Conservation (phyloP, 2,888 invertebrate species). For the Clepsis dumicolana region DNA sequence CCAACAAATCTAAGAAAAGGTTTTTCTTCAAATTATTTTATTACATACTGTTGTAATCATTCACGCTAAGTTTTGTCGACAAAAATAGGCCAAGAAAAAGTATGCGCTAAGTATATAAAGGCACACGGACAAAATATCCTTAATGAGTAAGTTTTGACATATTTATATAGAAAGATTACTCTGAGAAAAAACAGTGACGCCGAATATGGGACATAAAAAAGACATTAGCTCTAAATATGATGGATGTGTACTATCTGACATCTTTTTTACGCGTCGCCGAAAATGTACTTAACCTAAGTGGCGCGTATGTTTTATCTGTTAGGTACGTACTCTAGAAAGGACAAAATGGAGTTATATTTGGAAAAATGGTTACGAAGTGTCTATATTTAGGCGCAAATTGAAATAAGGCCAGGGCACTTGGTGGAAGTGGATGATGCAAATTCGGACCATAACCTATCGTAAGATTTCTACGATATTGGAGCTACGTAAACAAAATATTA, state of each 20-base stretch:
- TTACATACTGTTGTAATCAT: too few relatives aligned
- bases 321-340: not conserved
- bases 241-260: slow-evolving; percentile 39
- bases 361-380: slow-evolving; percentile 3
- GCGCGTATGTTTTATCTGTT: slow-evolving; percentile 34
- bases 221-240: slow-evolving; percentile 41
- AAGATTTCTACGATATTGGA: too few relatives aligned
- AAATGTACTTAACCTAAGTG: slow-evolving; percentile 40
- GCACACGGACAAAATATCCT: not conserved
- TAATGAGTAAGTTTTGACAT: slow-evolving; percentile 26
- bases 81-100: too few relatives aligned
- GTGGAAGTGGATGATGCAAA: too few relatives aligned
- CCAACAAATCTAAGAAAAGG: too few relatives aligned
- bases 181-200: slow-evolving; percentile 27
- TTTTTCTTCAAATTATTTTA: too few relatives aligned
- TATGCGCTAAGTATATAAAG: too few relatives aligned
- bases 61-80: too few relatives aligned
- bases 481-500: too few relatives aligned
- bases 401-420: too few relatives aligned
- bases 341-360: slow-evolving; percentile 1
- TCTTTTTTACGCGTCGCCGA: slow-evolving; percentile 36
- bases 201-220: slow-evolving; percentile 36
- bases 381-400: not conserved
- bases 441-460: too few relatives aligned
- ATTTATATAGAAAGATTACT: slow-evolving; percentile 13